A percentile compares a stretch with the other conserved stretches of the same genome.
phyloP scores from a whole-genome alignment of 2,888 invertebrate genomes.

The Ichneumon xanthorius region DNA sequence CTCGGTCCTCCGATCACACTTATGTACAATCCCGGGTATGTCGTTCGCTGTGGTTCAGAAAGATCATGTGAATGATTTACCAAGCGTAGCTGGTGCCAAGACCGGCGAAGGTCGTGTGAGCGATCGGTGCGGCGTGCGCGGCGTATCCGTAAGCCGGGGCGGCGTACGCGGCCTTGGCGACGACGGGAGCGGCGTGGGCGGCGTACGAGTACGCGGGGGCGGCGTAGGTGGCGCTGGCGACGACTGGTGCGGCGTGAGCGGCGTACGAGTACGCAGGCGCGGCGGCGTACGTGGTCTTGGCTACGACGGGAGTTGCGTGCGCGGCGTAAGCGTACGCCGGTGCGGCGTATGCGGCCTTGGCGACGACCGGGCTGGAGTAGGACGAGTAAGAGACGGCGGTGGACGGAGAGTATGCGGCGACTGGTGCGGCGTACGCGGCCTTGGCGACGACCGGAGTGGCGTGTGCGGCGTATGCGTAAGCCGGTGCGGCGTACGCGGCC shows the following conservation, averaged over 20 bases:
- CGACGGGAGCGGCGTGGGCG: slow-evolving; percentile 63
- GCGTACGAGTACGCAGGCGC: slow-evolving; percentile 63
- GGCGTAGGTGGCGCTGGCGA: slow-evolving; percentile 50
- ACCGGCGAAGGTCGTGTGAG: slow-evolving; percentile 74
- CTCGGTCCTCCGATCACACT: neutral
- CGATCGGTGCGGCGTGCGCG: slow-evolving; percentile 69
- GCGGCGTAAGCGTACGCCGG: slow-evolving; percentile 66
- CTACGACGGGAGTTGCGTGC: slow-evolving; percentile 68
- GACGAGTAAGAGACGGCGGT: slow-evolving; percentile 34
- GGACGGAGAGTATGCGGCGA: slow-evolving; percentile 19
- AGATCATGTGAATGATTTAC: slow-evolving; percentile 73
- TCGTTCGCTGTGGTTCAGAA: neutral
- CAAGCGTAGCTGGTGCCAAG: slow-evolving; percentile 77
- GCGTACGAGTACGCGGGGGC: neutral
- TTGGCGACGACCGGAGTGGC: slow-evolving; percentile 62
- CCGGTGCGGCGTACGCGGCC: slow-evolving; percentile 60
- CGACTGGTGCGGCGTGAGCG: slow-evolving; percentile 65
- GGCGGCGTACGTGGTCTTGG: slow-evolving; percentile 70
- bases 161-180: slow-evolving; percentile 70
- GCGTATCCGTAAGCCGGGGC: slow-evolving; percentile 67
- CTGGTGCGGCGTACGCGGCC: slow-evolving; percentile 26
- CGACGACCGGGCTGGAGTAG: slow-evolving; percentile 60
- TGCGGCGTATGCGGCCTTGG: slow-evolving; percentile 68
- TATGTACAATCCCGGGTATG: slow-evolving; percentile 22
- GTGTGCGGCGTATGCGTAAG: slow-evolving; percentile 58